Conservation (phyloP, 2,888 invertebrate species). For the Nemoura dubitans region DNA sequence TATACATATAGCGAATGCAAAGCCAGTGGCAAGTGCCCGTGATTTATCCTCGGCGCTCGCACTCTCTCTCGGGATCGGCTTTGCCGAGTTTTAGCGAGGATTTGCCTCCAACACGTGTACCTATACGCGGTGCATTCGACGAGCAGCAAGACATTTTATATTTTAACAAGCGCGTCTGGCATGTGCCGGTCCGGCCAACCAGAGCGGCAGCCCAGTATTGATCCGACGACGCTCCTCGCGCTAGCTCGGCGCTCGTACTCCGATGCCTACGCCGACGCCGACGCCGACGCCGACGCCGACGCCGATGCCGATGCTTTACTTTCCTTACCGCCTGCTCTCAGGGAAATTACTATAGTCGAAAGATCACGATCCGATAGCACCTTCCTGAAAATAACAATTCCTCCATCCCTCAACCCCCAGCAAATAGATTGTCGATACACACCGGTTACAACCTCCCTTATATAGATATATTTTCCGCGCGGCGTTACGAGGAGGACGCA, state of each 20-base stretch:
- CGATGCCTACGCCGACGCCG: background rate
- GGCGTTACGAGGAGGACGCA: background rate
- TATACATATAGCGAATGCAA: background rate
- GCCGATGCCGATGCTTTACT: background rate
- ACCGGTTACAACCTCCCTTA: background rate
- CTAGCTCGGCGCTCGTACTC: background rate
- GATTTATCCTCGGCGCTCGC: background rate
- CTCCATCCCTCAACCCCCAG: background rate
- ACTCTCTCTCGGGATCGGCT: background rate
- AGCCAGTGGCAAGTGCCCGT: background rate
- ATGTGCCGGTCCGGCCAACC: background rate
- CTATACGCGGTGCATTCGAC: background rate
- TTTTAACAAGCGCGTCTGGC: constrained; percentile 1
- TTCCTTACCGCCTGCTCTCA: constrained; percentile 37
- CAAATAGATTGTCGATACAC: constrained; percentile 32
- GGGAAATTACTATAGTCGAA: constrained; percentile 45
- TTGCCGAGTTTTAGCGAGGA: background rate
- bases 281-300: background rate
- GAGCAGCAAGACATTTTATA: background rate
- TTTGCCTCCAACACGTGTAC: background rate
- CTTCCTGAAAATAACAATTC: constrained; percentile 32
- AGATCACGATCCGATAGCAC: constrained; percentile 44
- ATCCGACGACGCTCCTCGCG: background rate
- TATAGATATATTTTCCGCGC: background rate
- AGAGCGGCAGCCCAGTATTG: background rate